These are phyloP conservation scores for Falco cherrug DNA, from an alignment of 2,797 vertebrate species.

Conservation along the genomic window DNA sequence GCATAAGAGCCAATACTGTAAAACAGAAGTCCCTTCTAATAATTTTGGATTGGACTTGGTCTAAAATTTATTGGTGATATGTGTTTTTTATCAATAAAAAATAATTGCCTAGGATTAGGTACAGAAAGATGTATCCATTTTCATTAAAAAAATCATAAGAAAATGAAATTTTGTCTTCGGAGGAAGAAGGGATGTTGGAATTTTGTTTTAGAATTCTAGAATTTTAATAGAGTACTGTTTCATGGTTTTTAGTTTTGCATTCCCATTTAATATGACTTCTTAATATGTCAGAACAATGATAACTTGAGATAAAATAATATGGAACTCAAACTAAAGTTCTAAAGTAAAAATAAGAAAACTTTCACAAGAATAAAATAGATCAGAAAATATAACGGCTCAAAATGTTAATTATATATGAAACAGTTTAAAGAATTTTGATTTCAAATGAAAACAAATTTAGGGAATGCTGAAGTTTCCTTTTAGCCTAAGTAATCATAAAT, in stretches of 20 bases:
- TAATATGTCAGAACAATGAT: background rate
- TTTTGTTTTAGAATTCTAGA: background rate
- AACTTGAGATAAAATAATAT: background rate
- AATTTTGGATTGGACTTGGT: background rate
- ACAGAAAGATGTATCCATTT: background rate
- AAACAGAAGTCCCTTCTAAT: background rate
- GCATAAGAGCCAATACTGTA: background rate
- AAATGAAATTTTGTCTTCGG: background rate
- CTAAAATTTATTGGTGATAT: background rate
- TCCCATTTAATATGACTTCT: background rate
- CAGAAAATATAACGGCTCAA: background rate
- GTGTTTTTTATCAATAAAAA: background rate
- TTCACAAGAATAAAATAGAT: background rate
- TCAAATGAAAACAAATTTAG: background rate
- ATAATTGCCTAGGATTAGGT: background rate
- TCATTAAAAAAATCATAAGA: background rate
- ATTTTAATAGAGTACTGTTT: background rate
- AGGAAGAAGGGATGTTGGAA: background rate
- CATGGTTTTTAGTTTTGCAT: background rate
- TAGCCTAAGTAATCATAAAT: background rate
- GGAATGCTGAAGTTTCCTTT: background rate
- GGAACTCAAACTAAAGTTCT: background rate
- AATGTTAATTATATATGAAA: background rate
- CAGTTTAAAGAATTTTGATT: background rate
- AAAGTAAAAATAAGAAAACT: background rate